phyloP scores from a whole-genome alignment of 2,113 vertebrate genomes.

The Myxocyprinus asiaticus region DNA sequence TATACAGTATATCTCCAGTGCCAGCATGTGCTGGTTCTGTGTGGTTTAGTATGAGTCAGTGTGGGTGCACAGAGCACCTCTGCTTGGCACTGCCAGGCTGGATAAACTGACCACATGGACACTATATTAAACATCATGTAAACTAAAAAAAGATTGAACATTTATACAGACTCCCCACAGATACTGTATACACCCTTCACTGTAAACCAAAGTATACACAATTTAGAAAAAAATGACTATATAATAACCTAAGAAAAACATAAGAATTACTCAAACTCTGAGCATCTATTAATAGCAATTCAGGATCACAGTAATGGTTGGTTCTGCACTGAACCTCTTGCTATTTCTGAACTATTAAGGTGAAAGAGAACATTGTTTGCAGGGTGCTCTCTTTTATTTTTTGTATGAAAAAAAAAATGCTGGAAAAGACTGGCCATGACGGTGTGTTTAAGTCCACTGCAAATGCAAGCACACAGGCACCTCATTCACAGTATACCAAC shows the following conservation, averaged over 20 bases:
- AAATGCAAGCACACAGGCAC: background rate
- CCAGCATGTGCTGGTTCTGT: background rate
- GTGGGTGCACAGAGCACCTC: background rate
- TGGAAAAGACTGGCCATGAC: background rate
- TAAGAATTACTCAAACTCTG: background rate
- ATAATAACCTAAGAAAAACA: background rate
- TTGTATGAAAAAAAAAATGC: background rate
- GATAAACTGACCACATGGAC: constrained; percentile 42
- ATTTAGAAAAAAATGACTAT: background rate
- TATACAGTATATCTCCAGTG: background rate
- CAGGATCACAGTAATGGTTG: background rate
- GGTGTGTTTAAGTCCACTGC: background rate
- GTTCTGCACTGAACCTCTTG: background rate
- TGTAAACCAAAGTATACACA: constrained; percentile 11
- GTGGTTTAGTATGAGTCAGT: constrained; percentile 34
- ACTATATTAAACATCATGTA: constrained; percentile 35
- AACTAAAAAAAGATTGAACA: constrained; percentile 24
- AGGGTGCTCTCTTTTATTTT: too few species aligned
- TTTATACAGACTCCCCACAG: constrained; percentile 21
- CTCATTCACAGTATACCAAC: background rate
- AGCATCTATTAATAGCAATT: background rate
- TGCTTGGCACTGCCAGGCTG: constrained; percentile 22
- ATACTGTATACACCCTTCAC: constrained; percentile 20
- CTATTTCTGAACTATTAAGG: background rate
- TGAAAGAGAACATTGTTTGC: background rate